Evolutionary conservation across 2,113 vertebrate genomes (phyloP), one percentile per base, ranked within the genome.

Genomic region (Dissostichus mawsoni): DNA sequence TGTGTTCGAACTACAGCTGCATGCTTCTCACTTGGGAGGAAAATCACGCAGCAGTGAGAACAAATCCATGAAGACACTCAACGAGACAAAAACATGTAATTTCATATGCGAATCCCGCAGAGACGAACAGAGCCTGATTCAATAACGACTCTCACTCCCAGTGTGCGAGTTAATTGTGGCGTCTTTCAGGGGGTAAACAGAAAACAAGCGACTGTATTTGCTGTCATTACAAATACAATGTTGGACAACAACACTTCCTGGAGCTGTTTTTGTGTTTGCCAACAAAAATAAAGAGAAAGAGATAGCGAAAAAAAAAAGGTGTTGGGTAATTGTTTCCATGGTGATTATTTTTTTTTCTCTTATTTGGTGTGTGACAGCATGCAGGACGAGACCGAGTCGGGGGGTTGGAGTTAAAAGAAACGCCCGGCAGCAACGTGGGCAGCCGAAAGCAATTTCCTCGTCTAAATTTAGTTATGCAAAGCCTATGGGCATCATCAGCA

Each of bases 391-490:
- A 90, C 10, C 25, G 45, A n/a, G 50, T 41, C 36, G 36, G 36
- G 36, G 36, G 36, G 36, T 41, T 66, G 52, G 78, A 78, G 80
- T 89, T 65, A 88, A 91, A 87, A 77, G 55, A 81, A 80, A 80
- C 77, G 90, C 85, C 92, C 86, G 33, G 78, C 70, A 88, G 96
- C 95, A 92, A 95, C 94, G 71, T 95, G 95, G 94, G 94, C 95
- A 96, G 96, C 97, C 95, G 95, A 97, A 99, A 98, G 97, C 98
- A 98, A 99, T 98, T 98, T 99, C 97, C 97, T 97, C 95, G 95
- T 97, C 96, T 98, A 98, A 98, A 98, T 97, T 96, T 98, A 98
- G 97, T 98, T 97, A 98, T 97, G 97, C 97, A 97, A 98, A 97
- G 97, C 98, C 97, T 97, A 95, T 97, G 97, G 97, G 97, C 97